Percentiles rank a stretch among this genome's conserved stretches.
Evolutionary conservation across 2,888 invertebrate species (phyloP).

Genomic region (Lamproptera curius): DNA sequence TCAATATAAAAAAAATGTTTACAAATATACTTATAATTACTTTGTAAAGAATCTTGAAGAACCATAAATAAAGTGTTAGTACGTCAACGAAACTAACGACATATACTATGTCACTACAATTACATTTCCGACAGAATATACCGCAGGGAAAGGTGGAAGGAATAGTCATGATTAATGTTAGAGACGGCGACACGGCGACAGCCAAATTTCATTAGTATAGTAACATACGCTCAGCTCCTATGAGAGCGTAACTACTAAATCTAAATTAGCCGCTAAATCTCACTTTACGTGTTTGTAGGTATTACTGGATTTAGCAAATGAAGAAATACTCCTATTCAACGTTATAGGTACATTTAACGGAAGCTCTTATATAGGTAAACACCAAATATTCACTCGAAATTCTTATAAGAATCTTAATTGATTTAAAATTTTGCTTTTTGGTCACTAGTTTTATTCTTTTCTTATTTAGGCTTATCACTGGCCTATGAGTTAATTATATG

Average conservation of each 20-base stretch:
- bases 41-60: too few relatives aligned
- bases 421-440: too few relatives aligned
- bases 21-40: too few relatives aligned
- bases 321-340: conserved; percentile 18
- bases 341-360: not conserved
- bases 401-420: not conserved
- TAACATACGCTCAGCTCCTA: conserved; percentile 17
- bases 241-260: conserved; percentile 16
- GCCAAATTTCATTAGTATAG: conserved; percentile 20
- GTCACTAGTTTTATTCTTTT: too few relatives aligned
- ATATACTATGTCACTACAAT: conserved; percentile 13
- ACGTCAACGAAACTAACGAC: conserved; percentile 5
- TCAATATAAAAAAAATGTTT: too few relatives aligned
- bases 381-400: not conserved
- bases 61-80: too few relatives aligned
- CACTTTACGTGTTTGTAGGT: conserved; percentile 12
- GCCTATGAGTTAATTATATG: too few relatives aligned
- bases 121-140: conserved; percentile 12
- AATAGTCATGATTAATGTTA: conserved; percentile 20
- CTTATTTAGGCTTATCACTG: too few relatives aligned
- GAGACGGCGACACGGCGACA: conserved; percentile 13
- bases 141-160: conserved; percentile 18
- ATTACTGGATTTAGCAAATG: conserved; percentile 10
- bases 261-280: conserved; percentile 22
- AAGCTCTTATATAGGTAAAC: not conserved